phyloP scores from a whole-genome alignment of 1,140 invertebrate genomes.

The Arctopsyche grandis region DNA sequence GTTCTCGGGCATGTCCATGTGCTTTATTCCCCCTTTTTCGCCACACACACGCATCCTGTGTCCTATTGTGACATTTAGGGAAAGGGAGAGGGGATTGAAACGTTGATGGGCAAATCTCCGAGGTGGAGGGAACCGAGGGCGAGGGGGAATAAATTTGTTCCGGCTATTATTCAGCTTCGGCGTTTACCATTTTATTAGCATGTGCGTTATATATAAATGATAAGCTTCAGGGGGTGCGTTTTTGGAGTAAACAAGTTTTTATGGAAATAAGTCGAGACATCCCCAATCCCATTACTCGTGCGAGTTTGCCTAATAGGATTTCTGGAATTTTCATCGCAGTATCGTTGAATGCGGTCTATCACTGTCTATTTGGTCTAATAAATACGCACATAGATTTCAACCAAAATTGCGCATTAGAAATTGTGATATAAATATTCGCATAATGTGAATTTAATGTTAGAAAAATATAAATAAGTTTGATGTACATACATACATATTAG shows the following conservation, averaged over 20 bases:
- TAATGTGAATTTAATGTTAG: too few species aligned
- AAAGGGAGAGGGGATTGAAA: conserved; percentile 10
- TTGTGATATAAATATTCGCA: too few species aligned
- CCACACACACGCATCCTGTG: not conserved
- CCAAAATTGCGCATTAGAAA: too few species aligned
- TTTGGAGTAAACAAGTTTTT: conserved; percentile 22
- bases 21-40: not conserved
- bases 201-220: conserved; percentile 41
- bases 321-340: not conserved
- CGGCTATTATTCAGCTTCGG: conserved; percentile 45
- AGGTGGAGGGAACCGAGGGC: conserved; percentile 20
- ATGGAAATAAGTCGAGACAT: conserved; percentile 20
- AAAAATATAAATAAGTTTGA: too few species aligned
- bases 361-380: too few species aligned
- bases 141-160: conserved; percentile 44
- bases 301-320: not conserved
- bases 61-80: conserved; percentile 22
- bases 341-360: too few species aligned
- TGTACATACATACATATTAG: too few species aligned
- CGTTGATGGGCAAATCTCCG: conserved; percentile 41
- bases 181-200: conserved; percentile 46
- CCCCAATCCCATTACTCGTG: not conserved
- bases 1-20: not conserved
- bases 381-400: too few species aligned
- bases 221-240: conserved; percentile 13